Evolutionary conservation across 1,140 invertebrate genomes (phyloP).

Genomic region (Sycophila sp.): DNA sequence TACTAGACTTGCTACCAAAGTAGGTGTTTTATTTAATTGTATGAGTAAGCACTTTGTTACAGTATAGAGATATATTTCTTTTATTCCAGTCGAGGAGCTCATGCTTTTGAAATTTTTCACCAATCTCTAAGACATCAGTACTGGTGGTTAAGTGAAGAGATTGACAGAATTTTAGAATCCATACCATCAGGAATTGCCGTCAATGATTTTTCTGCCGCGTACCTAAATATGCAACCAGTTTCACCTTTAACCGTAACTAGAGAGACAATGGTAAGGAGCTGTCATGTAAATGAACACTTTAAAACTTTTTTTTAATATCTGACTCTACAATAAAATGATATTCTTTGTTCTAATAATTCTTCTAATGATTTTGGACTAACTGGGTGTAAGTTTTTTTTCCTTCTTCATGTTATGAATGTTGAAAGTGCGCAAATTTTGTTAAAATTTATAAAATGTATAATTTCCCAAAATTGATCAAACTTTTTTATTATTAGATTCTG

Average conservation of each 20-base stretch:
- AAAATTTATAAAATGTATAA: no score
- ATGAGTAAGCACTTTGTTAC: neutral
- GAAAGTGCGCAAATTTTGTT: neutral
- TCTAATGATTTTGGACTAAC: conserved; percentile 28
- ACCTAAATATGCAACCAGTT: conserved; percentile 54
- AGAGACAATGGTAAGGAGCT: conserved; percentile 48
- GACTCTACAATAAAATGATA: neutral
- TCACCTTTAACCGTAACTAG: conserved; percentile 55
- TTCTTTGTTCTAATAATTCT: conserved; percentile 13
- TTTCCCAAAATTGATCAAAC: conserved; percentile 5
- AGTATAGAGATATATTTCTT: conserved; percentile 14
- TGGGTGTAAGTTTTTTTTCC: conserved; percentile 22
- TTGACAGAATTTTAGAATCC: conserved; percentile 48
- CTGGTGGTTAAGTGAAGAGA: conserved; percentile 54
- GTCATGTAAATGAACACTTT: neutral
- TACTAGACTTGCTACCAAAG: conserved; percentile 55
- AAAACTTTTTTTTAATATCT: neutral
- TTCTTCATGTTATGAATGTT: conserved; percentile 12
- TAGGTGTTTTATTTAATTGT: conserved; percentile 37
- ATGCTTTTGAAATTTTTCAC: conserved; percentile 55
- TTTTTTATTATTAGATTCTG: conserved; percentile 46
- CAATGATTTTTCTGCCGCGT: conserved; percentile 34
- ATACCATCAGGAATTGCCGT: conserved; percentile 3
- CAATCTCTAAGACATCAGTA: conserved; percentile 56
- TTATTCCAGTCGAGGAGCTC: conserved; percentile 51